Conservation (phyloP, 2,113 vertebrate genomes). For the Haplochromis burtoni region DNA sequence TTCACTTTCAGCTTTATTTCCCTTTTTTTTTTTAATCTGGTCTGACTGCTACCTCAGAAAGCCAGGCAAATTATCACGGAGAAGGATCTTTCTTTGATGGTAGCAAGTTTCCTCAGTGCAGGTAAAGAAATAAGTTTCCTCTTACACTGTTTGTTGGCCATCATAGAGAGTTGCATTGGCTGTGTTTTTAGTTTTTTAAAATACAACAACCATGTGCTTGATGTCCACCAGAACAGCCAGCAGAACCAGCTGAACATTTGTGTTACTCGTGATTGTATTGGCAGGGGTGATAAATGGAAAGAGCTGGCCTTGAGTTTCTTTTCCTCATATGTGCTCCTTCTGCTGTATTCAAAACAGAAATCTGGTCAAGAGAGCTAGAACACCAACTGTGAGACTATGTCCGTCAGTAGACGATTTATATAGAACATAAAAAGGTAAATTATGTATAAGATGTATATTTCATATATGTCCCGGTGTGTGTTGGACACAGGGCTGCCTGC, state of each 20-base stretch:
- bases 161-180: neutral
- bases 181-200: neutral
- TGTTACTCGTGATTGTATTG: neutral
- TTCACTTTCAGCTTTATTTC: neutral
- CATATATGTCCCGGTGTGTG: neutral
- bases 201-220: neutral
- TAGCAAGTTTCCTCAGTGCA: neutral
- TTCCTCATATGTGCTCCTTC: neutral
- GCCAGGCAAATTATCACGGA: neutral
- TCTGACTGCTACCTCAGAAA: neutral
- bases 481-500: neutral
- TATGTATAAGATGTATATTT: neutral
- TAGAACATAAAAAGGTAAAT: neutral
- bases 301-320: neutral
- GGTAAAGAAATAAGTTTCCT: neutral
- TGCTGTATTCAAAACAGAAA: neutral
- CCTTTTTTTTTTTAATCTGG: neutral
- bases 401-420: neutral
- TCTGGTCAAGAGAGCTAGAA: neutral
- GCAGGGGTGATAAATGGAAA: neutral
- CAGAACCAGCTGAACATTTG: neutral
- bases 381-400: neutral
- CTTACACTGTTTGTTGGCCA: conserved; percentile 10
- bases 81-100: neutral
- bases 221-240: neutral